Evolutionary conservation across 2,888 invertebrate genomes (phyloP).

Genomic region (Xylophagus ater): DNA sequence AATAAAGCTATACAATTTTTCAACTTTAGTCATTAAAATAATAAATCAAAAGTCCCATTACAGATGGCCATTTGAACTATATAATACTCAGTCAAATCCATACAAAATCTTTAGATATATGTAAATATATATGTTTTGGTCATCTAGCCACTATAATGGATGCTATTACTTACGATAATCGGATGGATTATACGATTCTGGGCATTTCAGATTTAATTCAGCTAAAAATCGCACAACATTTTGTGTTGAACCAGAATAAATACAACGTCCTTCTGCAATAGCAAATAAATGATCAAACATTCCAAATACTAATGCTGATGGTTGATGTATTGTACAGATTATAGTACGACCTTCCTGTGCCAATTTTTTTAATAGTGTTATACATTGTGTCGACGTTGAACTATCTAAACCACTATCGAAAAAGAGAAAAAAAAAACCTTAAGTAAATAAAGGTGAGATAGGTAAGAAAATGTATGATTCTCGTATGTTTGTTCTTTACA

Average conservation of each 20-base stretch:
- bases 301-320: conserved; percentile 72
- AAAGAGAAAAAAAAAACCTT: conserved; percentile 19
- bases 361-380: conserved; percentile 66
- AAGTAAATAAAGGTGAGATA: too few species aligned
- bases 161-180: conserved; percentile 71
- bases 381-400: conserved; percentile 70
- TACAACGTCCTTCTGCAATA: conserved; percentile 65
- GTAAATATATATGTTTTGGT: too few species aligned
- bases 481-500: too few species aligned
- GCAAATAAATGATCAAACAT: conserved; percentile 85
- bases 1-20: conserved; percentile 1
- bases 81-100: too few species aligned
- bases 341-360: conserved; percentile 77
- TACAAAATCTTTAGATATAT: too few species aligned
- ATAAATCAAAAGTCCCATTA: too few species aligned
- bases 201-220: conserved; percentile 61
- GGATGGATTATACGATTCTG: conserved; percentile 82
- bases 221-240: conserved; percentile 67
- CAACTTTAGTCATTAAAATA: neutral
- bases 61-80: too few species aligned
- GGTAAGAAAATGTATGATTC: too few species aligned
- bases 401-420: conserved; percentile 67
- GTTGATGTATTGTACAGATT: conserved; percentile 85
- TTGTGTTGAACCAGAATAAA: conserved; percentile 66
- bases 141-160: too few species aligned